Evolutionary conservation across 2,797 vertebrate species (phyloP).

Genomic region (Euphonia xanthogaster): DNA sequence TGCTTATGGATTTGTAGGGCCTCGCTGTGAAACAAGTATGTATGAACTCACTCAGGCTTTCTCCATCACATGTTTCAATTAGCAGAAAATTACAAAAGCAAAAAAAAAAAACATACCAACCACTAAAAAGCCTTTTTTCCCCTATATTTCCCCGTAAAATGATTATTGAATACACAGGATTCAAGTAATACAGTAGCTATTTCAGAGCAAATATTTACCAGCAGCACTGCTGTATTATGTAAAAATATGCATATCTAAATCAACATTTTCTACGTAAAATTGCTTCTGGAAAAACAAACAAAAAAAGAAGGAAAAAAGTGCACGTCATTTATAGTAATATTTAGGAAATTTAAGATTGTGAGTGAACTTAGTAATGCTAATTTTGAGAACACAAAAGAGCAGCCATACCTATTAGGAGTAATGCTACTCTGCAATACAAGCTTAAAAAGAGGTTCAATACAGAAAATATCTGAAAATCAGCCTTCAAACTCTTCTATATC

Average conservation of each 20-base stretch:
- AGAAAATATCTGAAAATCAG: not conserved
- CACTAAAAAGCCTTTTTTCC: accelerated
- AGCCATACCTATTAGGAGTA: not conserved
- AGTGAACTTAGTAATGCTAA: not conserved
- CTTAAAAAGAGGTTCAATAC: not conserved
- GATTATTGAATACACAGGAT: not conserved
- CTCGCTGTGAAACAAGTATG: conserved; percentile 77
- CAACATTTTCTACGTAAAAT: conserved; percentile 26
- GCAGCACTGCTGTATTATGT: conserved; percentile 10
- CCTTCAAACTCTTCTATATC: not conserved
- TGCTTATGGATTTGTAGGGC: conserved; percentile 82
- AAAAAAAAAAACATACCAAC: not conserved
- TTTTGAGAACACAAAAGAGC: conserved; percentile 9
- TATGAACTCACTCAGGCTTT: not conserved
- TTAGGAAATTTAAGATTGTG: conserved; percentile 12
- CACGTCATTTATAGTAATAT: conserved; percentile 4
- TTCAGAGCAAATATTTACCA: conserved; percentile 11
- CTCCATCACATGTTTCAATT: not conserved
- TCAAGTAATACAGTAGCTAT: not conserved
- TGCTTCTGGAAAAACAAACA: not conserved
- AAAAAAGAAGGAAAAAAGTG: not conserved
- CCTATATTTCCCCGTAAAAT: not conserved
- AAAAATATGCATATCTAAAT: conserved; percentile 53
- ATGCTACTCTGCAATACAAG: not conserved
- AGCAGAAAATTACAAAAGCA: not conserved